Evolutionary conservation across 2,797 vertebrate genomes (phyloP), one percentile per base, ranked within the genome.

Genomic region (Craterocephalus amniculus): DNA sequence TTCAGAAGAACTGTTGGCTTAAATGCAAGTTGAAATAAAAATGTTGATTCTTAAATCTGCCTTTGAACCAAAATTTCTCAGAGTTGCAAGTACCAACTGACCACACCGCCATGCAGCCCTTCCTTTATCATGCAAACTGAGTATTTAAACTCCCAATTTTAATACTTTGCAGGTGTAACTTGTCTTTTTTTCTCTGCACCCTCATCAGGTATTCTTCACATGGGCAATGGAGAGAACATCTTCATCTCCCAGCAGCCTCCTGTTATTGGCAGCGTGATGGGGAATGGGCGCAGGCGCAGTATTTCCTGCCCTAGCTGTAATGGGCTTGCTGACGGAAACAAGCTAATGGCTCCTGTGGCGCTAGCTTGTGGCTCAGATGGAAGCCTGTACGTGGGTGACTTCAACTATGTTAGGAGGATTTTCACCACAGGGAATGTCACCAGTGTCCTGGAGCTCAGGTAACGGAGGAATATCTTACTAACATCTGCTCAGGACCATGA

Each of bases 221-320:
- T 99, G 94, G 98, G 98, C 73, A 98, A 98, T 0, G 98, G 98
- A 0, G 98, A 99, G 90, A 99, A 99, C 90, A 92, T 98, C 85
- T 99, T 99, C 87, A 96, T 99, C 83, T 99, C 98, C 73, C 97
- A 99, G 95, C 98, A 99, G 91, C 98, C 98, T 0, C 96, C 97
- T 0, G 95, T 99, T 74, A 99, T 99, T 0, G 96, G 97, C 75
- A 99, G 98, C 70, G 94, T 97, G 89, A 99, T 99, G 97, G 98
- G 98, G 55, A 99, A 99, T 0, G 98, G 98, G 13, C 95, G 98
- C 54, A 92, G 96, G 40, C 95, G 98, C 49, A 99, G 97, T 88
- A 99, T 99, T 89, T 99, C 98, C 73, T 99, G 98, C 85, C 98
- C 98, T 12, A 99, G 98, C 92, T 99, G 98, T 89, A 99, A 99